phyloP scores from a whole-genome alignment of 2,888 invertebrate genomes.

The Andrena bicolor region DNA sequence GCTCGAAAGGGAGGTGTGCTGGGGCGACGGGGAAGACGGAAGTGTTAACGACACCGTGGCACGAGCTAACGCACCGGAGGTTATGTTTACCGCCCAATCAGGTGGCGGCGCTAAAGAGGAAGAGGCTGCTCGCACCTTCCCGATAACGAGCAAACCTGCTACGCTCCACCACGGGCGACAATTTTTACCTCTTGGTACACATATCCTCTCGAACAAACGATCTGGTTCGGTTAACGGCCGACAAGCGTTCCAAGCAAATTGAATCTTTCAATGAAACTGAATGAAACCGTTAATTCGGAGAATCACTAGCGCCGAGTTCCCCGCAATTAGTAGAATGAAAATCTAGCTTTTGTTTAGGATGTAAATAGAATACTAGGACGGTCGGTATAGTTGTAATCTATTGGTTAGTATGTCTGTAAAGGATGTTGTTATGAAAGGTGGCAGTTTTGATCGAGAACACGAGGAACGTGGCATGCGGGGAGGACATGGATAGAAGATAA shows the following conservation, averaged over 20 bases:
- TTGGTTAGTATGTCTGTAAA: no score
- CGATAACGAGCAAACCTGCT: conserved; percentile 79
- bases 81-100: conserved; percentile 81
- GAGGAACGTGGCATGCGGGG: not conserved
- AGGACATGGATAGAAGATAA: not conserved
- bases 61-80: conserved; percentile 73
- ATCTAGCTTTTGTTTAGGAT: no score
- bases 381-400: no score
- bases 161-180: conserved; percentile 46
- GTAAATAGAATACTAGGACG: no score
- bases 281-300: not conserved
- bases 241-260: not conserved
- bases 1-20: not conserved
- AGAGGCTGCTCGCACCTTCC: conserved; percentile 80
- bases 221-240: conserved; percentile 8
- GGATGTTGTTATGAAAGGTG: not conserved
- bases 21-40: conserved; percentile 40
- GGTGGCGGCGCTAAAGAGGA: conserved; percentile 79
- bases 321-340: no score
- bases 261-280: not conserved
- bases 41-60: conserved; percentile 77
- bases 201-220: conserved; percentile 14
- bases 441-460: not conserved
- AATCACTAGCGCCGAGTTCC: no score
- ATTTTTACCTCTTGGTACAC: conserved; percentile 42